Evolutionary conservation across 2,888 invertebrate genomes (phyloP).

Genomic region (Morinoia aosen): DNA sequence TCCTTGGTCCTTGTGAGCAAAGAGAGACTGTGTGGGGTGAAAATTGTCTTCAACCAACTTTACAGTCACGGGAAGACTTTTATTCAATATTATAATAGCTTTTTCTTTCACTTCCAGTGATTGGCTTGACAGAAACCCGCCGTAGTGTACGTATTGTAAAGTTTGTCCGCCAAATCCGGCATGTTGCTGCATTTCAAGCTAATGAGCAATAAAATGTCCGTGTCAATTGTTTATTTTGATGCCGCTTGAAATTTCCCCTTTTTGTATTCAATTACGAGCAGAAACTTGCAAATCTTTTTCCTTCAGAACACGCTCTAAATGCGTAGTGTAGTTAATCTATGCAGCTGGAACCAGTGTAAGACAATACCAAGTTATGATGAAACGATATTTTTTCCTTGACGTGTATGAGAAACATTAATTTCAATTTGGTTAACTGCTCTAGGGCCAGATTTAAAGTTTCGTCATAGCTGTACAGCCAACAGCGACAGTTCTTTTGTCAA

Average conservation of each 20-base stretch:
- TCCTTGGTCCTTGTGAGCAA: background rate
- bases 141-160: background rate
- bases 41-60: background rate
- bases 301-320: too few species aligned
- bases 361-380: background rate
- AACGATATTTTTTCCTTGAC: background rate
- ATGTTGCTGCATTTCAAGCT: background rate
- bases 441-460: too few species aligned
- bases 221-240: background rate
- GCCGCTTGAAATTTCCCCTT: too few species aligned
- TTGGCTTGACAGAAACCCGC: background rate
- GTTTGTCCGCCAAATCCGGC: background rate
- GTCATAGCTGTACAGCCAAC: too few species aligned
- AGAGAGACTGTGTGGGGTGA: background rate
- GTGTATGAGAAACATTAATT: background rate
- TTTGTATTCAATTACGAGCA: background rate
- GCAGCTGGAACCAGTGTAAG: background rate
- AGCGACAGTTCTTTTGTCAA: too few species aligned
- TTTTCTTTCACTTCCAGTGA: background rate
- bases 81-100: background rate
- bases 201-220: background rate
- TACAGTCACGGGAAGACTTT: background rate
- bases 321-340: background rate
- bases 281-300: too few species aligned
- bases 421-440: background rate